phyloP scores from a whole-genome alignment of 2,888 invertebrate species.

The Celastrina argiolus region DNA sequence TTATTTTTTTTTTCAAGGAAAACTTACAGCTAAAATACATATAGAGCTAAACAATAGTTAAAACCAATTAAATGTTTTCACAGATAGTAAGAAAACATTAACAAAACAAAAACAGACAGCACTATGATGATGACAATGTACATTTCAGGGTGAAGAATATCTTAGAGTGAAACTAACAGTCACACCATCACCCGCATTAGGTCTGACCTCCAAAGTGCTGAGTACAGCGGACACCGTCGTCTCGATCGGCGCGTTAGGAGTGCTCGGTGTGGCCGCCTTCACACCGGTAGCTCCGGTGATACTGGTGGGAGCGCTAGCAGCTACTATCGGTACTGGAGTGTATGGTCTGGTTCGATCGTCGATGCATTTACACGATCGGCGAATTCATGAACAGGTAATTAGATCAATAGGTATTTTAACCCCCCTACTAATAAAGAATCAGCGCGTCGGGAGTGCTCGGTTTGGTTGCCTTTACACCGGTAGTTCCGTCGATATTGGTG shows the following conservation, averaged over 20 bases:
- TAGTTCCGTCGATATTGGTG: constrained; percentile 66
- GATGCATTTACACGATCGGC: constrained; percentile 66
- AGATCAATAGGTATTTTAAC: too few relatives aligned
- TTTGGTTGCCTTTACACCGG: constrained; percentile 69
- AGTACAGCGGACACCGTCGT: constrained; percentile 65
- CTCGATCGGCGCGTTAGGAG: constrained; percentile 66
- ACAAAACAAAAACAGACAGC: background rate
- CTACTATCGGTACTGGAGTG: constrained; percentile 65
- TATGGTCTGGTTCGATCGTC: constrained; percentile 74
- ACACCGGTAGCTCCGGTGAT: constrained; percentile 72
- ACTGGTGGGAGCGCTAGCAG: constrained; percentile 65
- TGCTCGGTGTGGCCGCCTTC: constrained; percentile 70
- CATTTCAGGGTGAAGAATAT: constrained; percentile 51
- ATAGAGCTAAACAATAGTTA: too few relatives aligned
- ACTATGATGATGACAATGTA: background rate
- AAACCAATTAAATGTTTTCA: too few relatives aligned
- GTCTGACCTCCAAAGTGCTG: constrained; percentile 57
- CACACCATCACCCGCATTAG: constrained; percentile 59
- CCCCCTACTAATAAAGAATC: too few relatives aligned
- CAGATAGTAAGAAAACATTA: too few relatives aligned
- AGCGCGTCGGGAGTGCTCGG: constrained; percentile 73
- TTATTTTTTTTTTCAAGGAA: too few relatives aligned
- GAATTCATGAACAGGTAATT: constrained; percentile 69
- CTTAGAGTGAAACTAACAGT: constrained; percentile 62
- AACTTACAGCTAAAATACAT: too few relatives aligned